Base-by-base conservation (phyloP, 2,113 vertebrate species). In the Polypterus bichir region DNA sequence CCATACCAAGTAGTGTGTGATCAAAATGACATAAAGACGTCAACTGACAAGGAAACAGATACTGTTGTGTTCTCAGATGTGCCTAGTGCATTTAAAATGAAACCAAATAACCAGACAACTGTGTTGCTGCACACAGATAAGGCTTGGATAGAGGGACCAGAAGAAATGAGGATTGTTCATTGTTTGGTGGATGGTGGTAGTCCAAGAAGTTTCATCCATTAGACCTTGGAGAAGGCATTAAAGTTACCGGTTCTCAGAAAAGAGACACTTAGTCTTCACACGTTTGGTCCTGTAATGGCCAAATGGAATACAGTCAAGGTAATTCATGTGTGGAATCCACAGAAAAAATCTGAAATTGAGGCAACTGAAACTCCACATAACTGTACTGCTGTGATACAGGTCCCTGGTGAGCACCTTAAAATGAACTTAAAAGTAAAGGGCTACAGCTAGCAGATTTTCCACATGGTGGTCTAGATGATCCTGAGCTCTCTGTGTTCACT, bases 111-210 rank as follows among this genome's bases (percentile, higher is more conserved):
- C 48, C 55, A 59, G 54, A 62, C 62, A 2, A 53, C 49, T 47
- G 49, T 66, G 55, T n/a, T 66, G 60, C 48, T 62, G 45, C 60
- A 62, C 7, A 66, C 49, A 4, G 48, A n/a, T 9, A 64, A 64
- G 49, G 48, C 63, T 9, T 64, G 57, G 48, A 44, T 55, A 49
- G 60, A 49, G 49, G 60, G 59, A 10, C 60, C 64, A 27, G 45
- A 9, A 27, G 58, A 8, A 9, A 65, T 45, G 48, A 54, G n/a
- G 47, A 6, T 65, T 6, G 58, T 59, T 6, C 57, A 3, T 11
- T 64, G 64, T 10, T 45, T 65, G 49, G 7, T 65, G 44, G 64
- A 65, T 60, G 64, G 51, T 47, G 59, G 59, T n/a, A 65, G 49
- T 60, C 64, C 59, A 44, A 55, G 61, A 56, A 57, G 61, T 47